Evolutionary conservation across 2,113 vertebrate species (phyloP), one percentile per base, ranked within the genome.

Genomic region (Fregata magnificens): DNA sequence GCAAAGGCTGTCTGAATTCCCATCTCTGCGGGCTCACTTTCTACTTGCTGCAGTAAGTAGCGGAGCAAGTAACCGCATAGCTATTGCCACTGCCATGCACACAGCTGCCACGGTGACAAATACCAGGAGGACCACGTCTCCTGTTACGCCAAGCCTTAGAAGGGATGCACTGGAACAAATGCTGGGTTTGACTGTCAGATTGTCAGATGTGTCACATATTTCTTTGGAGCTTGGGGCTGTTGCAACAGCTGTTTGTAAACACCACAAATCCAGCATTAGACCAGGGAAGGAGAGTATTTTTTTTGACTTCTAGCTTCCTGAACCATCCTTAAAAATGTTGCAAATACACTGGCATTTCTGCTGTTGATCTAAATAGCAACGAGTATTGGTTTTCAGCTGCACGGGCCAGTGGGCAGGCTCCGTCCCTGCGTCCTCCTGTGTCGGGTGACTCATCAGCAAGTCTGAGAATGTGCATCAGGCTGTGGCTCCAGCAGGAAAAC

Each of bases 171-270:
- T 72, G 82, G 95, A 97, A 97, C 97, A 98, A 97, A 97, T 98
- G 97, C 88, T 95, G 55, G 71, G 91, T 95, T 97, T 97, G 95
- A 97, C 95, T 96, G 93, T 98, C 98, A 96, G 90, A 96, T 96
- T 96, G 96, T 97, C 96, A 93, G 96, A 97, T 96, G 93, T 91
- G 94, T 95, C 86, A 97, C 96, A 97, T 97, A 97, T 97, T 98
- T 98, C 96, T 97, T 83, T 26, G 11, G 83, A 93, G 95, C 90
- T 93, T 55, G 79, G 84, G 94, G 82, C 95, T 97, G 91, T 94
- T 97, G 70, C 95, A 98, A 95, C 98, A 98, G 98, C 97, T 98
- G 97, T 98, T 98, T 98, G 97, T 98, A 98, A 98, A 98, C 95
- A 98, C 82, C 73, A 74, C 52, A 91, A 97, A 97, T 92, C 84